A percentile compares a stretch with the other conserved stretches of the same genome.
These are phyloP conservation scores for Nephrotoma guestfalica DNA, from an alignment of 2,888 invertebrate species.

Conservation along the genomic window DNA sequence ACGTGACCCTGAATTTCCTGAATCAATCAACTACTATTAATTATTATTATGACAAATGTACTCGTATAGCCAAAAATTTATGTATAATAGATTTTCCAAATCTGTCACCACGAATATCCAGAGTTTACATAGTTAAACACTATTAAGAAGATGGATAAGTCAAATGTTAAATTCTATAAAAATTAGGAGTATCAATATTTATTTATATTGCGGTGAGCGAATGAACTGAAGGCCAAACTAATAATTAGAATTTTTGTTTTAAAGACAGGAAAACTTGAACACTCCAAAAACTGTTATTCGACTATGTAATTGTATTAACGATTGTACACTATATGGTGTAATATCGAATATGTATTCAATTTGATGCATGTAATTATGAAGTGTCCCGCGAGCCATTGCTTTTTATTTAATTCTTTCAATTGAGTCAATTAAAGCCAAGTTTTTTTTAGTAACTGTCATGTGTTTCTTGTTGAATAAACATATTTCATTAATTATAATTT, in stretches of 20 bases:
- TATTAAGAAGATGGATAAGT: background rate
- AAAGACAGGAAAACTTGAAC: background rate
- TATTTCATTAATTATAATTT: background rate
- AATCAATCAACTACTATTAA: no score
- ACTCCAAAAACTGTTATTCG: background rate
- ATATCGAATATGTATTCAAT: background rate
- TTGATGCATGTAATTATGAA: background rate
- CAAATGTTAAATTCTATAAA: background rate
- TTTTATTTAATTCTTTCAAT: background rate
- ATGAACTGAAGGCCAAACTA: background rate
- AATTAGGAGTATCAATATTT: background rate
- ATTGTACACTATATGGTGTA: background rate
- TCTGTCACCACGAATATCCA: no score
- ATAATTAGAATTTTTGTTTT: background rate
- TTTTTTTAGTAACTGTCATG: background rate
- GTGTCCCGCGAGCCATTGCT: background rate
- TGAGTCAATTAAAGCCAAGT: background rate
- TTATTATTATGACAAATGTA: no score
- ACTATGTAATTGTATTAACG: background rate
- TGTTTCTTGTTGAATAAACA: background rate
- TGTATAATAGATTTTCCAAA: no score
- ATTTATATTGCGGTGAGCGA: background rate
- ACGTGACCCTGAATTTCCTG: no score
- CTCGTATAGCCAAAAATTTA: no score
- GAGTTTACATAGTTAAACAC: background rate